Conservation (phyloP, 2,797 vertebrate species). For the Uromys caudimaculatus region DNA sequence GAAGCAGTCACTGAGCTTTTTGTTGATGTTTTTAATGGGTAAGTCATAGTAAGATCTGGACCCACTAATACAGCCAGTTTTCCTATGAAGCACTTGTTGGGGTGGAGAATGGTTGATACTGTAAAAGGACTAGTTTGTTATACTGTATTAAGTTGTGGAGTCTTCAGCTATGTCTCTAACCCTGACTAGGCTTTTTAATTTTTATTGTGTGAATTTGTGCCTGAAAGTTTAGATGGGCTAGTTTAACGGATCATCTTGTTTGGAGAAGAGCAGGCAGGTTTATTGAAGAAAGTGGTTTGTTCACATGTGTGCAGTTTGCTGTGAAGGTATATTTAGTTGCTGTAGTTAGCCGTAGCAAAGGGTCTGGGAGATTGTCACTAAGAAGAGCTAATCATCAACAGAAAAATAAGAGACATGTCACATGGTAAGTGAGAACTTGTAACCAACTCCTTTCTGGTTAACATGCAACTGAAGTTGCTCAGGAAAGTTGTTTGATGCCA, state of each 20-base stretch:
- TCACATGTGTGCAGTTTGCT: conserved; percentile 23
- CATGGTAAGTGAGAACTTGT: conserved; percentile 63
- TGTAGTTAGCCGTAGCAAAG: neutral
- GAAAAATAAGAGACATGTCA: conserved; percentile 1
- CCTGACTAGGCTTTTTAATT: neutral
- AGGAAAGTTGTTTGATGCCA: conserved; percentile 41
- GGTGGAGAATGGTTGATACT: neutral
- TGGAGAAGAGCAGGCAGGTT: conserved; percentile 28
- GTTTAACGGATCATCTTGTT: conserved; percentile 35
- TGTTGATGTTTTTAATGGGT: conserved; percentile 44
- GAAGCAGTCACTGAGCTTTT: conserved; percentile 34
- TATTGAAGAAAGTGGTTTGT: neutral
- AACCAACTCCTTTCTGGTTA: conserved; percentile 64
- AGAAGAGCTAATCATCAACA: conserved; percentile 11
- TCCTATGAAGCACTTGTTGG: conserved; percentile 19
- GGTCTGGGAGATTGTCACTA: conserved; percentile 13
- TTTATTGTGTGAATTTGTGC: conserved; percentile 10
- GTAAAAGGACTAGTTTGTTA: conserved; percentile 27
- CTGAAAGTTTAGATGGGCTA: conserved; percentile 51
- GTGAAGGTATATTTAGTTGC: neutral
- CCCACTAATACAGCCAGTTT: conserved; percentile 50
- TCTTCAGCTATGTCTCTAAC: neutral
- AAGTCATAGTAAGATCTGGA: conserved; percentile 23
- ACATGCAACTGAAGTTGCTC: conserved; percentile 50
- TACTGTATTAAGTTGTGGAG: conserved; percentile 9